phyloP scores from a whole-genome alignment of 2,797 vertebrate genomes.

The Nyctibius grandis region DNA sequence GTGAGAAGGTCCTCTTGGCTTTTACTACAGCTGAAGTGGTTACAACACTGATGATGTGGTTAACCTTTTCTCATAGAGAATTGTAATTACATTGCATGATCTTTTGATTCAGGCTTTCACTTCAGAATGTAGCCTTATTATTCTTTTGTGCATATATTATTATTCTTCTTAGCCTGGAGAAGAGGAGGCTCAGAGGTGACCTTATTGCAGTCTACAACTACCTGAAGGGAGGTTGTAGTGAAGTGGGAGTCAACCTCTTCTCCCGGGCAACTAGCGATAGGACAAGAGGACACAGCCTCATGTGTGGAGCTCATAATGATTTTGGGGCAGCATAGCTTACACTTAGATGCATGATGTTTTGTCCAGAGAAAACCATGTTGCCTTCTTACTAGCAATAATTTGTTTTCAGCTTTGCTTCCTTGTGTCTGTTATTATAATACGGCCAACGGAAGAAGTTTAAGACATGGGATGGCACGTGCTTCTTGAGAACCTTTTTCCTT shows the following conservation, averaged over 20 bases:
- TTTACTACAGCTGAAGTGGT: background rate
- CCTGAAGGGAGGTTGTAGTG: no score
- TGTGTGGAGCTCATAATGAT: background rate
- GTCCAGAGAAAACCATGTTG: background rate
- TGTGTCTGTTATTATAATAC: background rate
- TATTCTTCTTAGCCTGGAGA: no score
- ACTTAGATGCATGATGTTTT: background rate
- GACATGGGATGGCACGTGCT: background rate
- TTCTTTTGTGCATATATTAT: background rate
- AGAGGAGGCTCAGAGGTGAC: no score
- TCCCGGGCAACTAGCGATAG: no score
- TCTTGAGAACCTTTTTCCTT: background rate
- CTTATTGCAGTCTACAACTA: no score
- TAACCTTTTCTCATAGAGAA: background rate
- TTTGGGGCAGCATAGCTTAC: background rate
- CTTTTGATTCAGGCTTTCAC: background rate
- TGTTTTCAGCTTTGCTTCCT: background rate
- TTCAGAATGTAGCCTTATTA: background rate
- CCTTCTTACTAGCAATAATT: background rate
- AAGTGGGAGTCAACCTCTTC: no score
- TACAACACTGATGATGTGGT: background rate
- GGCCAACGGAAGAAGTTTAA: background rate
- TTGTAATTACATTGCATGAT: rapidly evolving
- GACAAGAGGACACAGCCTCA: no score
- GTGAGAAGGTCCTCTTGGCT: background rate